Conservation (phyloP, 2,888 invertebrate genomes). For the Lottia gigantea region DNA sequence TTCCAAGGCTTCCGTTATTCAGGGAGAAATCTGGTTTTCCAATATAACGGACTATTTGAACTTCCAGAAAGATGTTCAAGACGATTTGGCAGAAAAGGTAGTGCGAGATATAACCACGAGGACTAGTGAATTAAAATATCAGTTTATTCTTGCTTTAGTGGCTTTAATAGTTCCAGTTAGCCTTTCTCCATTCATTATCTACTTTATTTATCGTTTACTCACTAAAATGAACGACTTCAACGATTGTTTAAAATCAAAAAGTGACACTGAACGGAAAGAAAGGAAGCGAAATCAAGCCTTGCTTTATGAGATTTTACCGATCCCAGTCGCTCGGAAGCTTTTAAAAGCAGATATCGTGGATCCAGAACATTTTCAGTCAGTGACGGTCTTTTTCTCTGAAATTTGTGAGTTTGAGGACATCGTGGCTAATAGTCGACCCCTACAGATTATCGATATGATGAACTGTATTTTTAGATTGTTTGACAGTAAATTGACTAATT, state of each 20-base stretch:
- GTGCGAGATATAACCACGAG: not conserved
- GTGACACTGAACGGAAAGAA: constrained; percentile 23
- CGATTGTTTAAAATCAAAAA: constrained; percentile 10
- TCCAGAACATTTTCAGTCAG: constrained; percentile 35
- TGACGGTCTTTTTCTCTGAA: constrained; percentile 42
- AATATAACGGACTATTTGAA: not conserved
- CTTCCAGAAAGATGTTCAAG: not conserved
- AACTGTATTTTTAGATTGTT: constrained; percentile 47
- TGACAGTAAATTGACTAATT: constrained; percentile 45
- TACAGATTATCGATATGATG: constrained; percentile 55
- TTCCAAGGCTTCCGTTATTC: not conserved
- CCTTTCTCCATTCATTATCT: constrained; percentile 33
- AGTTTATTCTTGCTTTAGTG: not conserved
- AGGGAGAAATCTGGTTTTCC: not conserved
- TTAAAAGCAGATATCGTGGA: constrained; percentile 32
- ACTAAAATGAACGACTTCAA: constrained; percentile 23
- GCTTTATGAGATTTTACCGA: constrained; percentile 41
- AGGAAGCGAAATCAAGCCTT: constrained; percentile 40
- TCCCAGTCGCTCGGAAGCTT: constrained; percentile 37
- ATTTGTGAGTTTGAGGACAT: constrained; percentile 47
- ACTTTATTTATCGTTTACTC: constrained; percentile 28
- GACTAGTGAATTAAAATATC: not conserved
- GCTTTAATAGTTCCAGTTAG: constrained; percentile 29
- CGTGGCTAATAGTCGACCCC: constrained; percentile 43
- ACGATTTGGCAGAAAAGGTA: not conserved